A percentile compares a stretch with the other conserved stretches of the same genome.
phyloP scores from a whole-genome alignment of 30 jellyfish, hydroid and myxozoan species.

The Turritopsis dohrnii region DNA sequence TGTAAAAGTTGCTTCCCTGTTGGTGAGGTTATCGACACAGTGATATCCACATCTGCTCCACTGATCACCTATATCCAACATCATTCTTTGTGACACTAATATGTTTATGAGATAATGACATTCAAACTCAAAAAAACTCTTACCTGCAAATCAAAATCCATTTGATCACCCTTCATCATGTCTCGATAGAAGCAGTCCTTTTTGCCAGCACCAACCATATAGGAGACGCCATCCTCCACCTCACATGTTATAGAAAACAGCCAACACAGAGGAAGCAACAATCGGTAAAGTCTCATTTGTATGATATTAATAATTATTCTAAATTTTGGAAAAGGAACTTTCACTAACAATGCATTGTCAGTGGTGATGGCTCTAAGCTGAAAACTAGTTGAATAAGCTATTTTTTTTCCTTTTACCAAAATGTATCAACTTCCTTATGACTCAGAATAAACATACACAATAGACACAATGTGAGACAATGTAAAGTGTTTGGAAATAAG shows the following conservation, averaged over 20 bases:
- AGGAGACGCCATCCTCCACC: constrained; percentile 87
- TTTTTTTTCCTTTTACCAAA: too few relatives aligned
- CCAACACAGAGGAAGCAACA: neutral
- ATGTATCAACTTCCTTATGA: too few relatives aligned
- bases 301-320: too few relatives aligned
- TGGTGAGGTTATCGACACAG: constrained; percentile 41
- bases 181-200: constrained; percentile 66
- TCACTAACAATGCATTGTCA: too few relatives aligned
- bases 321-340: neutral
- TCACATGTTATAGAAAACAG: neutral
- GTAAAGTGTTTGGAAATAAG: too few relatives aligned
- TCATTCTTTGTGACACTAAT: neutral
- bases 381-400: too few relatives aligned
- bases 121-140: neutral
- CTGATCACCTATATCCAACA: constrained; percentile 49
- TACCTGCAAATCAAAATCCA: constrained; percentile 91
- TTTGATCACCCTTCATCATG: constrained; percentile 40
- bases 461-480: too few relatives aligned
- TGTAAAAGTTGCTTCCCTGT: constrained; percentile 49
- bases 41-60: constrained; percentile 62
- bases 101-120: too few relatives aligned
- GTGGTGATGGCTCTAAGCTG: too few relatives aligned
- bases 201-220: constrained; percentile 58
- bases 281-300: neutral
- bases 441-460: too few relatives aligned